Conservation (phyloP, 2,888 invertebrate genomes). For the Adineta ricciae region DNA sequence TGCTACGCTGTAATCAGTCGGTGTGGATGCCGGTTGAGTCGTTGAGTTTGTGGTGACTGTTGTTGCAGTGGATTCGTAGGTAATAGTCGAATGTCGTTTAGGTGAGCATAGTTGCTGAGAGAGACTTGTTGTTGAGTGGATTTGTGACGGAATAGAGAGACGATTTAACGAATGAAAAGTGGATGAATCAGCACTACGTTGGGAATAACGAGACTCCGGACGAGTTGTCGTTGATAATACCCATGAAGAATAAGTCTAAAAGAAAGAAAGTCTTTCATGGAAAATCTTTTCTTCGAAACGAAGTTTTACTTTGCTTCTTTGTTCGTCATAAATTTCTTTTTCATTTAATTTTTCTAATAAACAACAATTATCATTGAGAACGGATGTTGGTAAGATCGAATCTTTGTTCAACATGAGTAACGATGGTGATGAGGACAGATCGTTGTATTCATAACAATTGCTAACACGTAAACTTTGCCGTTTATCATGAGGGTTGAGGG, state of each 20-base stretch:
- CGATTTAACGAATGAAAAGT: neutral
- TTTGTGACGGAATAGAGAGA: neutral
- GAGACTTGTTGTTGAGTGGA: neutral
- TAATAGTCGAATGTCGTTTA: neutral
- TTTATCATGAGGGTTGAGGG: neutral
- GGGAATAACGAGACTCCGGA: neutral
- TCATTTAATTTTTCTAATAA: neutral
- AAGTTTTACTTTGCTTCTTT: neutral
- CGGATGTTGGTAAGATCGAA: neutral
- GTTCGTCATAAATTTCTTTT: neutral
- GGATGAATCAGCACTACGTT: neutral
- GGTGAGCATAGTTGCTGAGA: neutral
- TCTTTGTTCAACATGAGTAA: neutral
- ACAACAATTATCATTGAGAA: neutral
- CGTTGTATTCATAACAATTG: neutral
- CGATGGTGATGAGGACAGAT: neutral
- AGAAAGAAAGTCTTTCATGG: neutral
- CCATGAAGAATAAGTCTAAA: neutral
- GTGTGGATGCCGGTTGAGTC: neutral
- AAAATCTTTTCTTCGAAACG: neutral
- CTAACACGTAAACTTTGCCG: neutral
- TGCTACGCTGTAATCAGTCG: neutral
- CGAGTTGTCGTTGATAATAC: neutral
- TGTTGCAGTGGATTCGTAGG: neutral
- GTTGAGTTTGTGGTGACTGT: neutral